Base-by-base conservation (phyloP, 30 jellyfish, hydroid and myxozoan species). In the Aurelia aurita region DNA sequence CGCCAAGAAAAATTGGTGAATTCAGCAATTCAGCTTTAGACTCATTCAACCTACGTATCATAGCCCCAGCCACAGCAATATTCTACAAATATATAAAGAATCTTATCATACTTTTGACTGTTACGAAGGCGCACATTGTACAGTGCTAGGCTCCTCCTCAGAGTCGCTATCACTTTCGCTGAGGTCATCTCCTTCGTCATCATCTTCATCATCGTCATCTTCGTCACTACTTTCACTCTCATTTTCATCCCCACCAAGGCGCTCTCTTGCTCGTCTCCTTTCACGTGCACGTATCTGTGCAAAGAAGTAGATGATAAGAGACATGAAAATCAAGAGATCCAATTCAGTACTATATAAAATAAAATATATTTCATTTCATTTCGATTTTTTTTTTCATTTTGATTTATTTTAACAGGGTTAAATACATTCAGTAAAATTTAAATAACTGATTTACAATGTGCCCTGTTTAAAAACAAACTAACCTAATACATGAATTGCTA, bases 141-240 rank as follows among this genome's bases (percentile, higher is more conserved):
- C 96, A 18, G 87, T 74, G 72, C 87, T 35, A n/a, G 88, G 88
- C 77, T 89, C 97, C 71, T 82, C 90, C 65, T 73, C 89, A 26
- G 94, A 72, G 87, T 89, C 97, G 26, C 82, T 76, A 44, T 89
- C 97, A 72, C 89, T 77, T 29, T 78, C 91, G 62, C 89, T 72
- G 31, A 77, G 67, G 84, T 65, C 86, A n/a, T 70, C 87, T 8
- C 53, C 86, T 28, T 78, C 91, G 43, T 80, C 97, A 39, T 89
- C 97, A 45, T 72, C 90, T 45, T 74, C 96, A n/a, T 72, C 91
- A 80, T 58, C 84, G 25, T 79, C 94, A 51, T 63, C 86, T 22
- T 77, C 87, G 2, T 77, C 91, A 78, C 85, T 77, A 46, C 88
- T 75, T 20, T 46, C 92, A 29, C 79, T 74, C 85, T 34, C 68